phyloP scores from a whole-genome alignment of 2,113 vertebrate species.

The Nothobranchius furzeri region DNA sequence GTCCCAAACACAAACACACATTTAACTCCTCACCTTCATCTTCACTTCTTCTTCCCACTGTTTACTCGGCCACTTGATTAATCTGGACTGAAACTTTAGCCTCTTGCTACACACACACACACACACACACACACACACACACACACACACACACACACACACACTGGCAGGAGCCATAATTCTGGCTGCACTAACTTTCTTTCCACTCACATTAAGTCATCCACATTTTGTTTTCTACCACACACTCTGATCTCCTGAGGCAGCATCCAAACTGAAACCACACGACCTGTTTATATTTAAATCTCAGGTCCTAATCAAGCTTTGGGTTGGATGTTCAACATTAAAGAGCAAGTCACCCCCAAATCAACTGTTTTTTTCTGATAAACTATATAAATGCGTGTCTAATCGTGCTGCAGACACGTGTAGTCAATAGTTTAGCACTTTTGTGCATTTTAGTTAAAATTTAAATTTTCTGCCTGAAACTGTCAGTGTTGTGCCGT shows the following conservation, averaged over 20 bases:
- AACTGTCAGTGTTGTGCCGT: too few species aligned
- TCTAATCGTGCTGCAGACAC: too few species aligned
- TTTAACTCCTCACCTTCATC: constrained; percentile 31
- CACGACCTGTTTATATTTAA: constrained; percentile 40
- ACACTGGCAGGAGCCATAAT: constrained; percentile 16
- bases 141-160: constrained; percentile 7
- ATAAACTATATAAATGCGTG: too few species aligned
- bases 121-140: constrained; percentile 15
- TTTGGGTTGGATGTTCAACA: constrained; percentile 15
- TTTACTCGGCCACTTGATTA: constrained; percentile 45
- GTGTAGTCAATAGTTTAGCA: too few species aligned
- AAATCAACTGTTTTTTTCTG: too few species aligned
- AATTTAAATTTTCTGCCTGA: too few species aligned
- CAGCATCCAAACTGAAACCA: constrained; percentile 26
- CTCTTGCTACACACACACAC: constrained; percentile 14
- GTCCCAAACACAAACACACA: constrained; percentile 20
- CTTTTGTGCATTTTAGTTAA: too few species aligned
- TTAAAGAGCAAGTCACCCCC: too few species aligned
- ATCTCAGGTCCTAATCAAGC: constrained; percentile 29
- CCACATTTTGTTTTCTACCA: constrained; percentile 30
- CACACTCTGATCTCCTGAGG: constrained; percentile 47
- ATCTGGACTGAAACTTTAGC: constrained; percentile 36
- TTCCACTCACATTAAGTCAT: constrained; percentile 14
- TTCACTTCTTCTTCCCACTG: constrained; percentile 32
- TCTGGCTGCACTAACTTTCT: constrained; percentile 18